Percentiles rank a stretch among this genome's conserved stretches.
These are phyloP conservation scores for Drosophila leonis DNA, from an alignment of 2,888 invertebrate species.

Conservation along the genomic window DNA sequence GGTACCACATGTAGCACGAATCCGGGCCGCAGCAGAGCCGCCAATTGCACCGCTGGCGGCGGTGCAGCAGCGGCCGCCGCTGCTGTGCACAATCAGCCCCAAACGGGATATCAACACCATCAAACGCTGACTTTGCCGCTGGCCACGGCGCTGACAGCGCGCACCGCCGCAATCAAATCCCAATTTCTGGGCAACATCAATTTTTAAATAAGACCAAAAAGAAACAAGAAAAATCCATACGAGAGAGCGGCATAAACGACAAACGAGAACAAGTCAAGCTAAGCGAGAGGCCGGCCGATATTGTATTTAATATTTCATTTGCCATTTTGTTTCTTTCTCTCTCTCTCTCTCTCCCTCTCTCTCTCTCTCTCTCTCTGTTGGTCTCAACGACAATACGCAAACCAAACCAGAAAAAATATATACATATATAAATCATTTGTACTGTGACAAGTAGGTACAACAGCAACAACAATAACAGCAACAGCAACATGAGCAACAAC, in stretches of 20 bases:
- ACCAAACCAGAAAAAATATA: slow-evolving; percentile 19
- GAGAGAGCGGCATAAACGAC: slow-evolving; percentile 6
- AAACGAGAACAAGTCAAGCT: slow-evolving; percentile 27
- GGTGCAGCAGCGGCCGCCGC: slow-evolving; percentile 70
- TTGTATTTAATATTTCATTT: slow-evolving; percentile 62
- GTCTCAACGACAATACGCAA: slow-evolving; percentile 56
- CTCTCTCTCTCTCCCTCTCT: slow-evolving; percentile 32
- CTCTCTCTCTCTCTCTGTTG: slow-evolving; percentile 36
- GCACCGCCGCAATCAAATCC: slow-evolving; percentile 85
- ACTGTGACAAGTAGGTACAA: slow-evolving; percentile 77
- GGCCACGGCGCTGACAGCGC: slow-evolving; percentile 84
- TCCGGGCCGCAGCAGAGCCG: slow-evolving; percentile 80
- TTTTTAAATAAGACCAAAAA: slow-evolving; percentile 73
- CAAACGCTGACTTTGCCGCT: slow-evolving; percentile 84
- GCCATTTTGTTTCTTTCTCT: slow-evolving; percentile 52
- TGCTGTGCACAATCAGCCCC: slow-evolving; percentile 73
- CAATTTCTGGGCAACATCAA: slow-evolving; percentile 85
- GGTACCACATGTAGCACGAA: slow-evolving; percentile 84
- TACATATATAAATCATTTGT: slow-evolving; percentile 68
- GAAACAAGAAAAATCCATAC: background rate
- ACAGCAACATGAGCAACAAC: slow-evolving; percentile 25
- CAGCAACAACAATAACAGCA: slow-evolving; percentile 36
- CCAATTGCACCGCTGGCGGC: slow-evolving; percentile 68
- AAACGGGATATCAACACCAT: slow-evolving; percentile 82
- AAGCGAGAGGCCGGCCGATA: slow-evolving; percentile 42